Conservation (phyloP, 92 coral and sea anemone species). For the Parazoanthus swiftii region DNA sequence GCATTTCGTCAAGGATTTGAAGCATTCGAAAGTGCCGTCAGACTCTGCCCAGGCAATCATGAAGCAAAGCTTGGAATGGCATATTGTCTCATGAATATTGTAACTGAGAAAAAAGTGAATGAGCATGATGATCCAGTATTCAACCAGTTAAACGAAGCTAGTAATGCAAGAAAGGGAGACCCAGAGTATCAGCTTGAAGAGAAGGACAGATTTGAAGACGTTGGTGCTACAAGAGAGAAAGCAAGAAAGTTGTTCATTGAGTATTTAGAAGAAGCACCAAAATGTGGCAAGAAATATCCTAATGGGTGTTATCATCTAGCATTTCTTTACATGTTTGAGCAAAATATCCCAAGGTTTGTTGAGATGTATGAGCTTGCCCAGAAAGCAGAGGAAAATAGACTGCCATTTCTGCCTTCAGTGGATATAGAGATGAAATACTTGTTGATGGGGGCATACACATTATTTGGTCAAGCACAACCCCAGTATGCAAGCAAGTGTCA, state of each 20-base stretch:
- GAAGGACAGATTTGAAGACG: conserved; percentile 30
- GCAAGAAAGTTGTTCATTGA: conserved; percentile 48
- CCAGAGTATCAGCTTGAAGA: neutral
- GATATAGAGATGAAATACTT: conserved; percentile 21
- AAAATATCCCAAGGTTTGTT: conserved; percentile 23
- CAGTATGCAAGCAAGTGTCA: conserved; percentile 38
- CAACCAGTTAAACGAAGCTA: neutral
- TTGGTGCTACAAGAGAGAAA: conserved; percentile 24
- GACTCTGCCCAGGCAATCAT: conserved; percentile 53
- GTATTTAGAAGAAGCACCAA: conserved; percentile 66
- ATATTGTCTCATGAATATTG: conserved; percentile 26
- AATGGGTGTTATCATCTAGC: conserved; percentile 71
- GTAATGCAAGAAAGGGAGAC: neutral
- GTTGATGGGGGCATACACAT: conserved; percentile 5
- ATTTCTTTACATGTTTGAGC: neutral
- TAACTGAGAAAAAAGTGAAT: neutral
- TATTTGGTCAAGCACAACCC: conserved; percentile 7
- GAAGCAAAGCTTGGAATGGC: conserved; percentile 68
- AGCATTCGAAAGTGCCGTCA: conserved; percentile 64
- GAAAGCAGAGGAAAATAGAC: conserved; percentile 70
- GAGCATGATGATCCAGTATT: neutral
- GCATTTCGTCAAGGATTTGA: conserved; percentile 48
- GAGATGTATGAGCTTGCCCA: conserved; percentile 64
- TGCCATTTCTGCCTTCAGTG: conserved; percentile 63
- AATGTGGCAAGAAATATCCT: conserved; percentile 69